These are phyloP conservation scores for Epinotia nisella DNA, from an alignment of 2,888 invertebrate species.

Conservation along the genomic window DNA sequence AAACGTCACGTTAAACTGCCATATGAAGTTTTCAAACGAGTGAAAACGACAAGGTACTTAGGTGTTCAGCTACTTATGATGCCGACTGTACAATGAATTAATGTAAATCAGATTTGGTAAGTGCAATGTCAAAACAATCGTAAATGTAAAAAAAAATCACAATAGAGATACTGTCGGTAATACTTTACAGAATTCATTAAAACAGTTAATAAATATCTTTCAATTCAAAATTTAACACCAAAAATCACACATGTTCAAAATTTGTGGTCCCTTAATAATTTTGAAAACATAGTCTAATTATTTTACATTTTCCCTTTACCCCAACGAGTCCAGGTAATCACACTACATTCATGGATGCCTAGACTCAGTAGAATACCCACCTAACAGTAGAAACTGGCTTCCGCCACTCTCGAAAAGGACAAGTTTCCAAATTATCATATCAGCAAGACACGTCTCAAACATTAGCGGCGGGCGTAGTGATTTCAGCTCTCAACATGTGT, in stretches of 20 bases:
- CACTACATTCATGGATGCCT: not conserved
- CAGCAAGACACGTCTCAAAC: too few species aligned
- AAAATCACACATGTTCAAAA: not conserved
- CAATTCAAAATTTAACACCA: not conserved
- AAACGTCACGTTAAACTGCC: too few species aligned
- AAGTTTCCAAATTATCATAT: not conserved
- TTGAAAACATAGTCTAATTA: too few species aligned
- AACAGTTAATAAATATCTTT: not conserved
- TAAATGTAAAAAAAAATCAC: conserved; percentile 15
- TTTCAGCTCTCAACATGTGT: not conserved
- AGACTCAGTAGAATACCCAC: too few species aligned
- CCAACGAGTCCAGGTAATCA: not conserved
- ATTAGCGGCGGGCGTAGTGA: not conserved
- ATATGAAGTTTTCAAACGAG: too few species aligned
- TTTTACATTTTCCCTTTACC: too few species aligned
- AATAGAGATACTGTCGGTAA: conserved; percentile 3
- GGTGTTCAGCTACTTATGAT: too few species aligned
- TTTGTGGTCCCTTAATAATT: too few species aligned
- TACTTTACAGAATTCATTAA: not conserved
- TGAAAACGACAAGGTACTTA: too few species aligned
- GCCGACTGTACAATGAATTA: not conserved
- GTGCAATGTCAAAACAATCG: conserved; percentile 44
- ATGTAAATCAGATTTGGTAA: conserved; percentile 6
- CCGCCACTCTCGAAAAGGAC: not conserved
- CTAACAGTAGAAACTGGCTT: too few species aligned